Evolutionary conservation across 2,888 invertebrate genomes (phyloP).

Genomic region (Ichneumon xanthorius): DNA sequence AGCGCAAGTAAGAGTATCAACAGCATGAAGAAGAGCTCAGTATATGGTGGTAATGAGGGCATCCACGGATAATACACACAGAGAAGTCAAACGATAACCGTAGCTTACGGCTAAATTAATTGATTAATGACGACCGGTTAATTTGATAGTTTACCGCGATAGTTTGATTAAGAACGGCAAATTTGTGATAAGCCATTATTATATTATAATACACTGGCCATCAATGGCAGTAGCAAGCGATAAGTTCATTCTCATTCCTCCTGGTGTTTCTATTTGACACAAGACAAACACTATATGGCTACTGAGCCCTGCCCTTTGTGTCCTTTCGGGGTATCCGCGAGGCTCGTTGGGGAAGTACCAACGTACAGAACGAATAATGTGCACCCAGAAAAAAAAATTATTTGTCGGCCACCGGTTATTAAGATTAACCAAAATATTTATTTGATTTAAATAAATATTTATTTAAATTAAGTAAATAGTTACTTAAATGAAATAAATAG

Average conservation of each 20-base stretch:
- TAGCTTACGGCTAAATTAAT: not conserved
- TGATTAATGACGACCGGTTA: too few relatives aligned
- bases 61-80: slow-evolving; percentile 13
- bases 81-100: slow-evolving; percentile 11
- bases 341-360: slow-evolving; percentile 19
- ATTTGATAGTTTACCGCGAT: too few relatives aligned
- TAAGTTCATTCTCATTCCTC: not conserved
- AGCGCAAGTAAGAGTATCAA: slow-evolving; percentile 60
- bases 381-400: too few relatives aligned
- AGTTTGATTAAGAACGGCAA: not conserved
- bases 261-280: not conserved
- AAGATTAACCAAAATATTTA: too few relatives aligned
- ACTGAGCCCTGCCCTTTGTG: slow-evolving; percentile 46
- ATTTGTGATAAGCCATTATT: not conserved
- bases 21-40: slow-evolving; percentile 15
- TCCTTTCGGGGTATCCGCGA: slow-evolving; percentile 19
- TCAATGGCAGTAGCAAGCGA: not conserved
- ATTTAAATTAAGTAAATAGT: too few relatives aligned
- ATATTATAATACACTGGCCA: not conserved
- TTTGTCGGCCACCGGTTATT: too few relatives aligned
- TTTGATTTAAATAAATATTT: too few relatives aligned
- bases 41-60: not conserved
- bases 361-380: not conserved
- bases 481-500: too few relatives aligned
- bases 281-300: slow-evolving; percentile 62